Evolutionary conservation across 2,113 vertebrate genomes (phyloP).

Genomic region (Corydoras maculifer): DNA sequence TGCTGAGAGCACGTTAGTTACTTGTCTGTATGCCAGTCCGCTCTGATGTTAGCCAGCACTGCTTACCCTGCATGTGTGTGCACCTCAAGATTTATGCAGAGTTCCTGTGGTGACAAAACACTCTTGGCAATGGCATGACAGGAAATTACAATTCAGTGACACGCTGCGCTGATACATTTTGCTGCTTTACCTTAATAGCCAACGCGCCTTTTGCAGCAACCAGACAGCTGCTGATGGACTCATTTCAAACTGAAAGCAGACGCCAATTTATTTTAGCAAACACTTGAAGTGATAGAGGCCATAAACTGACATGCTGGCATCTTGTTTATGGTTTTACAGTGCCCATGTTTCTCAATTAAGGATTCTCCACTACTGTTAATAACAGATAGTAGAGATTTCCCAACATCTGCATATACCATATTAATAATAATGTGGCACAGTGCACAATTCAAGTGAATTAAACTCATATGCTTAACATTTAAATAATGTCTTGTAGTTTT

Average conservation of each 20-base stretch:
- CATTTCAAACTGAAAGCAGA: constrained; percentile 27
- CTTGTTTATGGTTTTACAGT: background rate
- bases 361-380: too few species aligned
- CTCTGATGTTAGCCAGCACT: constrained; percentile 15
- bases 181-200: constrained; percentile 21
- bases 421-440: too few species aligned
- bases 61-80: constrained; percentile 3
- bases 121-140: constrained; percentile 31
- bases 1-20: constrained; percentile 5
- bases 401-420: too few species aligned
- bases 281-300: constrained; percentile 10
- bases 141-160: constrained; percentile 22
- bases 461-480: too few species aligned
- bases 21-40: constrained; percentile 8
- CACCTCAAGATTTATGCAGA: constrained; percentile 24
- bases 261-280: constrained; percentile 27
- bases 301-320: constrained; percentile 9
- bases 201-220: constrained; percentile 2
- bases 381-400: too few species aligned
- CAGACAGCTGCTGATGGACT: constrained; percentile 24
- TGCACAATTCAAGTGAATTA: too few species aligned
- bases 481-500: too few species aligned
- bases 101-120: constrained; percentile 28
- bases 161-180: constrained; percentile 28
- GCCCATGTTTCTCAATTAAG: too few species aligned